Evolutionary conservation across 2,113 vertebrate genomes (phyloP).

Genomic region (Heterotilapia buettikoferi): DNA sequence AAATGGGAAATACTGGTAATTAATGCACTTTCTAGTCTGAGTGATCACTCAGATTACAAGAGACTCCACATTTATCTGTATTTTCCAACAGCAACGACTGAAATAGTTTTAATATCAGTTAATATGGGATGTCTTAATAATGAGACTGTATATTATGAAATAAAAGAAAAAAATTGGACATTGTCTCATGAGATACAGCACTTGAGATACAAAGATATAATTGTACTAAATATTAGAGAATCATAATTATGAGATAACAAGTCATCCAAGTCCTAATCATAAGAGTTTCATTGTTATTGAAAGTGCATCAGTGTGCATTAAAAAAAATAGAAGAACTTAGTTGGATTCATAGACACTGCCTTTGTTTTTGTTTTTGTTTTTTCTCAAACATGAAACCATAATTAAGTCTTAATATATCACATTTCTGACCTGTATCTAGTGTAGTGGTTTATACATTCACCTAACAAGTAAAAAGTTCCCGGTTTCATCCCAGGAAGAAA

Average conservation of each 20-base stretch:
- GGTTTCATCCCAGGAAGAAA: too few relatives aligned
- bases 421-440: background rate
- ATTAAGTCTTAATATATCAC: background rate
- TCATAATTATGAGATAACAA: background rate
- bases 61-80: background rate
- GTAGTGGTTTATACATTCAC: too few relatives aligned
- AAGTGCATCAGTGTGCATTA: background rate
- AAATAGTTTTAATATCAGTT: background rate
- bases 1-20: background rate
- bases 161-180: background rate
- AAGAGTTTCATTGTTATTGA: background rate
- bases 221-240: background rate
- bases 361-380: background rate
- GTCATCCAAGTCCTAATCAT: background rate
- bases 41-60: background rate
- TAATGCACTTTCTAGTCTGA: background rate
- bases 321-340: background rate
- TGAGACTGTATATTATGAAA: background rate
- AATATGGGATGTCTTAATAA: background rate
- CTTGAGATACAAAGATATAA: background rate
- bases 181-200: background rate
- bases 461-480: too few relatives aligned
- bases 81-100: background rate
- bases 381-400: background rate
- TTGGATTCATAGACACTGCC: background rate